phyloP scores from a whole-genome alignment of 2,888 invertebrate species.

The Thalpophila matura region DNA sequence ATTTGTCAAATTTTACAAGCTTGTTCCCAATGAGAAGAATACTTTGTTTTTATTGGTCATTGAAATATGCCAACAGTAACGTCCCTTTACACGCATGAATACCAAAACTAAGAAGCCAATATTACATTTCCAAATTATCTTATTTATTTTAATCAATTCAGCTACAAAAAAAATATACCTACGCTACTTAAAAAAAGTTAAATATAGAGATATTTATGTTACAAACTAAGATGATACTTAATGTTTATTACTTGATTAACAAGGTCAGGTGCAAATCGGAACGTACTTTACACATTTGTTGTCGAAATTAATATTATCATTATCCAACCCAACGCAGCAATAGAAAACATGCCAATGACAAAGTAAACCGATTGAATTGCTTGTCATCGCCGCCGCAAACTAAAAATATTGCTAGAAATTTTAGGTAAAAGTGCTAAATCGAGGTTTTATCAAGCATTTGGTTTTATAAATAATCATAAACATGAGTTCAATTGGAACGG shows the following conservation, averaged over 20 bases:
- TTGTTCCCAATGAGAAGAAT: constrained; percentile 10
- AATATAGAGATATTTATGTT: too few species aligned
- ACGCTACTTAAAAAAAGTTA: too few species aligned
- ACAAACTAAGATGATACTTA: too few species aligned
- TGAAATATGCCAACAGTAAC: accelerated
- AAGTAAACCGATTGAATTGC: constrained; percentile 70
- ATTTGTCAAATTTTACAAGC: constrained; percentile 34
- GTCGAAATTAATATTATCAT: too few species aligned
- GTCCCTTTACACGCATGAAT: neutral
- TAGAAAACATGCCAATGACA: constrained; percentile 60
- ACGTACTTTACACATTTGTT: neutral
- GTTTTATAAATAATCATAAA: constrained; percentile 68
- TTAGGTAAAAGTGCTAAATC: constrained; percentile 46
- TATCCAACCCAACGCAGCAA: constrained; percentile 23
- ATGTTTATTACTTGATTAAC: neutral
- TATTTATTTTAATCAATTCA: accelerated
- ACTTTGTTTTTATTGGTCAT: constrained; percentile 3
- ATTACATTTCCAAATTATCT: neutral
- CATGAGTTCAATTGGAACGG: constrained; percentile 99
- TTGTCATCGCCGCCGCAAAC: constrained; percentile 81
- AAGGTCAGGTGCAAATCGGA: neutral
- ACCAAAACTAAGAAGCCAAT: accelerated
- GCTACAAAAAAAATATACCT: neutral
- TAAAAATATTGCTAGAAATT: constrained; percentile 57
- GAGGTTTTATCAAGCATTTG: constrained; percentile 37